Conservation (phyloP, 2,888 invertebrate genomes). For the Lochmaea crataegi region DNA sequence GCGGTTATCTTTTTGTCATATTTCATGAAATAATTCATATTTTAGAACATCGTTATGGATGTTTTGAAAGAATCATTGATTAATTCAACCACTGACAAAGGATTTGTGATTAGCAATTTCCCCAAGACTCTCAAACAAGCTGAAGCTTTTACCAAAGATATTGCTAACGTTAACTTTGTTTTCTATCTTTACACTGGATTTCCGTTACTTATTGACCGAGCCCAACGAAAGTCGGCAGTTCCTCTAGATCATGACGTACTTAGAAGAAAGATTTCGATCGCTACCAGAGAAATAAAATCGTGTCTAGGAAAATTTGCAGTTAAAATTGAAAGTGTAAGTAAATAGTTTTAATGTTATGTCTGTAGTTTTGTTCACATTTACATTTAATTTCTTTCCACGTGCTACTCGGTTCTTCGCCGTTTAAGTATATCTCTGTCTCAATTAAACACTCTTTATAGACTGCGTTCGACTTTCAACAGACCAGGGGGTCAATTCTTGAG, state of each 20-base stretch:
- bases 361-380: neutral
- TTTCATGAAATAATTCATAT: conserved; percentile 9
- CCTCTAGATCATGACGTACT: conserved; percentile 42
- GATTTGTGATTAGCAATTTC: conserved; percentile 70
- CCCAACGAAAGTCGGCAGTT: conserved; percentile 37
- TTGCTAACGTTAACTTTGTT: conserved; percentile 57
- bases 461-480: too few species aligned
- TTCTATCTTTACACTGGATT: conserved; percentile 56
- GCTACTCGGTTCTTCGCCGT: too few species aligned
- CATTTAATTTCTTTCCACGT: too few species aligned
- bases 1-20: too few species aligned
- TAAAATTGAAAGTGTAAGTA: conserved; percentile 46
- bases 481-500: too few species aligned
- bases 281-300: conserved; percentile 53
- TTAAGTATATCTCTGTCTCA: too few species aligned
- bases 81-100: conserved; percentile 64
- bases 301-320: conserved; percentile 40
- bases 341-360: neutral
- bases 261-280: conserved; percentile 46
- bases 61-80: conserved; percentile 71
- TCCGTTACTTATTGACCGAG: conserved; percentile 48
- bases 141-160: conserved; percentile 57
- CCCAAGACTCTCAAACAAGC: conserved; percentile 67
- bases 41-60: conserved; percentile 69
- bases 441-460: too few species aligned